phyloP scores from a whole-genome alignment of 2,113 vertebrate genomes.

The Chitala chitala region DNA sequence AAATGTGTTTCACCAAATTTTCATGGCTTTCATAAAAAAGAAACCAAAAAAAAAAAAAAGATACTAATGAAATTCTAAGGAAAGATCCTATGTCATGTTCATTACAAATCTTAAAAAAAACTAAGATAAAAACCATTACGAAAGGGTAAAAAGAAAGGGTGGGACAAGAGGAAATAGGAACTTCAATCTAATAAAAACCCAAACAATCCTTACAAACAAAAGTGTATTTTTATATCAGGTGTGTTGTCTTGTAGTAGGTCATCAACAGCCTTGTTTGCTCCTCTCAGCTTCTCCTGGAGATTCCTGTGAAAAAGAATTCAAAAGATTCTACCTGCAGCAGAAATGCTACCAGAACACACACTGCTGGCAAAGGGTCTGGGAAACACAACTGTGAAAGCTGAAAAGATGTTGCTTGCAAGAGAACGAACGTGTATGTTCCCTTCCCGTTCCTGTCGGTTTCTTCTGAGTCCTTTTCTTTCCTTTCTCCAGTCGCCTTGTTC shows the following conservation, averaged over 20 bases:
- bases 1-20: not conserved
- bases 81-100: too few species aligned
- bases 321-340: not conserved
- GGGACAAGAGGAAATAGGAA: too few species aligned
- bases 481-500: conserved; percentile 54
- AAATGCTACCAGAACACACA: conserved; percentile 40
- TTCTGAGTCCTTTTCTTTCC: conserved; percentile 6
- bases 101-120: too few species aligned
- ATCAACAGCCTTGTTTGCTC: too few species aligned
- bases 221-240: too few species aligned
- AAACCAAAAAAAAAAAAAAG: too few species aligned
- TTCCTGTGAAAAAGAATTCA: not conserved
- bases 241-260: too few species aligned
- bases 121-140: too few species aligned
- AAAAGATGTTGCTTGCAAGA: conserved; percentile 44
- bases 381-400: conserved; percentile 47
- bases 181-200: too few species aligned
- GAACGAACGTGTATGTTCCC: conserved; percentile 39
- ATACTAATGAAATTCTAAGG: too few species aligned
- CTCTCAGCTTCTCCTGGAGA: not conserved
- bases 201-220: too few species aligned
- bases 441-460: not conserved
- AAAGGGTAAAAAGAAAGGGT: too few species aligned
- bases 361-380: conserved; percentile 39
- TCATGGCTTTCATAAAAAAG: not conserved